Evolutionary conservation across 1,140 invertebrate genomes (phyloP).

Genomic region (Meteorus sp.): DNA sequence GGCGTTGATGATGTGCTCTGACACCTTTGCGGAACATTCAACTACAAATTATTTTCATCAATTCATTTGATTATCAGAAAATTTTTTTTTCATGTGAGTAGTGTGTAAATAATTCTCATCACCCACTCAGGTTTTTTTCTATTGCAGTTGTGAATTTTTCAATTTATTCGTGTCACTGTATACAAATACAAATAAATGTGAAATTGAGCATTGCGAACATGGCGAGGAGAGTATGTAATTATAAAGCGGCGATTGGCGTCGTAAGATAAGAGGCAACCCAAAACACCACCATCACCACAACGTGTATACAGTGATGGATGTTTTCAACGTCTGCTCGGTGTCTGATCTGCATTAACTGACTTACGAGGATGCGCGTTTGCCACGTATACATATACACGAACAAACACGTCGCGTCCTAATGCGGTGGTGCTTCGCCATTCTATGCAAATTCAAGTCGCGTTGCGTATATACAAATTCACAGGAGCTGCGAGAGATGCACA

Average conservation of each 20-base stretch:
- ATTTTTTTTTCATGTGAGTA: no score
- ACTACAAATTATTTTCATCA: no score
- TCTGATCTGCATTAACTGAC: conserved; percentile 56
- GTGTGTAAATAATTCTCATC: no score
- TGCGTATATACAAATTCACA: conserved; percentile 39
- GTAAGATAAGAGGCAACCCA: conserved; percentile 50
- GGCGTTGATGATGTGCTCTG: no score
- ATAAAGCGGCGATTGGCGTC: conserved; percentile 56
- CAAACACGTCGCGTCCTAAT: conserved; percentile 41
- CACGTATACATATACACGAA: conserved; percentile 27
- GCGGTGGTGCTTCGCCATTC: conserved; percentile 49
- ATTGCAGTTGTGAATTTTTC: no score
- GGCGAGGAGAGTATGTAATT: conserved; percentile 56
- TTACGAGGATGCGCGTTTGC: conserved; percentile 42
- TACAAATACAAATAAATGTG: no score
- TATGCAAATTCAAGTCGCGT: conserved; percentile 55
- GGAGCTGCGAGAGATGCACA: background rate
- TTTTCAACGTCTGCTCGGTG: conserved; percentile 59
- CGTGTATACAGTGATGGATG: conserved; percentile 53
- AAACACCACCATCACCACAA: conserved; percentile 19
- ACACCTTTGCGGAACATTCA: no score
- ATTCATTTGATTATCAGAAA: no score
- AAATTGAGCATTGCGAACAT: no score
- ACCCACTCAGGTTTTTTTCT: no score
- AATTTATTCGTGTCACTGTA: no score